Conservation (phyloP, 2,888 invertebrate genomes). For the Pteria penguin region DNA sequence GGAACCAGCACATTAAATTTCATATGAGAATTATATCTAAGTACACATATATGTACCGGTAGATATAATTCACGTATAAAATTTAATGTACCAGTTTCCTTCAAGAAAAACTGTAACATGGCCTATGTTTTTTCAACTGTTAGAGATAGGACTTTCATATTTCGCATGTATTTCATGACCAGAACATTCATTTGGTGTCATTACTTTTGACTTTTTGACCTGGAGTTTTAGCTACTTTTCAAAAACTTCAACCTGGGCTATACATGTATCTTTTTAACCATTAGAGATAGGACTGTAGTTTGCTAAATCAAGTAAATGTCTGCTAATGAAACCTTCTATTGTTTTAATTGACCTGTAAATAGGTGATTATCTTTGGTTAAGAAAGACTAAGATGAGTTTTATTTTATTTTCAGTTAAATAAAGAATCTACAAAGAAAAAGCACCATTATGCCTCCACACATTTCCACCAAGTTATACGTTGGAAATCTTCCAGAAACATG, state of each 20-base stretch:
- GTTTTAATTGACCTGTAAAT: neutral
- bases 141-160: neutral
- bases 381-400: too few species aligned
- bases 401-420: too few species aligned
- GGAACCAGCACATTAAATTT: too few species aligned
- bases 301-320: neutral
- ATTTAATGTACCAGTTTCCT: too few species aligned
- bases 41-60: too few species aligned
- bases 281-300: neutral
- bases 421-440: too few species aligned
- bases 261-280: neutral
- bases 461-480: slow-evolving; percentile 75
- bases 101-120: neutral
- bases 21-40: too few species aligned
- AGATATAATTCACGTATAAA: too few species aligned
- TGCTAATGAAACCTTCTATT: neutral
- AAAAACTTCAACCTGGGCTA: neutral
- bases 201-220: neutral
- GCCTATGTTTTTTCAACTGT: neutral
- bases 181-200: neutral
- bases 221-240: neutral
- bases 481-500: slow-evolving; percentile 74
- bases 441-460: slow-evolving; percentile 39
- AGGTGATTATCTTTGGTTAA: too few species aligned
- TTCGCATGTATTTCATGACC: neutral